Evolutionary conservation across 2,888 invertebrate species (phyloP).

Genomic region (Lathronympha strigana): DNA sequence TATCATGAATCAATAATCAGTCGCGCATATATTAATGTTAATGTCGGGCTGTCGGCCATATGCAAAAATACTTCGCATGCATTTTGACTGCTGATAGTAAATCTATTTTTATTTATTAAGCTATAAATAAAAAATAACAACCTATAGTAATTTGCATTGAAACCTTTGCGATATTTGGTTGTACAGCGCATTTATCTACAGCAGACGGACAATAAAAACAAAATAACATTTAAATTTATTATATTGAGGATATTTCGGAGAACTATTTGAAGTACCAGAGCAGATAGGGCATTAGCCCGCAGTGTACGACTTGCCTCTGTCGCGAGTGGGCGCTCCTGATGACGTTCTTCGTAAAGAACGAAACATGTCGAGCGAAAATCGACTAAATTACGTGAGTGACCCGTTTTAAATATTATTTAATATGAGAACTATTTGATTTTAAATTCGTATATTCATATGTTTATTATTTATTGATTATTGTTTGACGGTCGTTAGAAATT

Average conservation of each 20-base stretch:
- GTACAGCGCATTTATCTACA: constrained; percentile 11
- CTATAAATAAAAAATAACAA: constrained; percentile 5
- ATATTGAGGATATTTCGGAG: neutral
- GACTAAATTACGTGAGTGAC: too few species aligned
- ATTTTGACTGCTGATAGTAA: constrained; percentile 11
- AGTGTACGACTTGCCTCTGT: too few species aligned
- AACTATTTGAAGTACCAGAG: too few species aligned
- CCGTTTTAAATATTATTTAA: too few species aligned
- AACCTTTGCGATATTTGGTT: constrained; percentile 24
- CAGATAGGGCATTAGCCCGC: too few species aligned
- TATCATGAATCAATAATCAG: constrained; percentile 13
- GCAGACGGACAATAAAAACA: constrained; percentile 8
- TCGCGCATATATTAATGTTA: constrained; percentile 19
- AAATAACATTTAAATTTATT: constrained; percentile 22
- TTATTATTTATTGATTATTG: too few species aligned
- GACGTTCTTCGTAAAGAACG: too few species aligned
- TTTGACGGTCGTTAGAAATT: too few species aligned
- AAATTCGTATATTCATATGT: too few species aligned
- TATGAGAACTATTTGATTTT: too few species aligned
- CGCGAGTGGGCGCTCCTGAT: too few species aligned
- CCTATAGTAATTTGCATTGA: neutral
- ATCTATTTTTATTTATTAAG: neutral
- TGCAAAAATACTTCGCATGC: constrained; percentile 14
- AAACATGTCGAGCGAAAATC: too few species aligned
- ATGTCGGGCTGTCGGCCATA: neutral